Evolutionary conservation across 2,797 vertebrate genomes (phyloP).

Genomic region (Karalla daura): DNA sequence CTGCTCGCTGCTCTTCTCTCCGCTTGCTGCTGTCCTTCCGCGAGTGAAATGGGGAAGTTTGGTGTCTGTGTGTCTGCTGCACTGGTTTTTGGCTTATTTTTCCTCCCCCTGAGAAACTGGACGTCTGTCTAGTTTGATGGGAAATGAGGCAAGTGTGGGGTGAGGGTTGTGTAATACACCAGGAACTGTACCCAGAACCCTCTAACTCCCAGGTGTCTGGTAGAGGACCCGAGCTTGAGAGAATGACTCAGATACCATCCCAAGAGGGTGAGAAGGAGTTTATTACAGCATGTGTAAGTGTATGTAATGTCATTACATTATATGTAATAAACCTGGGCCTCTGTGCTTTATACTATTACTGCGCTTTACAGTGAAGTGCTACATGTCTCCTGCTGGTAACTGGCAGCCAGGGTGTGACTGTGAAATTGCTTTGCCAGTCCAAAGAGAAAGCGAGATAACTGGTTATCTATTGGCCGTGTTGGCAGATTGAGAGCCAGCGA

Average conservation of each 20-base stretch:
- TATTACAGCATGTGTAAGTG: too few relatives aligned
- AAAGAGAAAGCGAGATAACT: constrained; percentile 12
- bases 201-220: too few relatives aligned
- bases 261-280: too few relatives aligned
- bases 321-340: too few relatives aligned
- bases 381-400: constrained; percentile 54
- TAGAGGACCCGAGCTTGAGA: too few relatives aligned
- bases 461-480: not conserved
- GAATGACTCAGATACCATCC: too few relatives aligned
- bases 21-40: not conserved
- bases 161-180: constrained; percentile 28
- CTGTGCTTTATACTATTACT: constrained; percentile 43
- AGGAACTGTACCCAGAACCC: too few relatives aligned
- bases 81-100: not conserved
- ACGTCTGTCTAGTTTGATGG: constrained; percentile 27
- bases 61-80: not conserved
- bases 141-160: constrained; percentile 38
- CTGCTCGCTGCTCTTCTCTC: constrained; percentile 6
- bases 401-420: constrained; percentile 27
- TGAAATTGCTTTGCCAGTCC: constrained; percentile 24
- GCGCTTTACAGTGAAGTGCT: constrained; percentile 53
- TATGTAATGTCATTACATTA: too few relatives aligned
- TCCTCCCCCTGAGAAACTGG: constrained; percentile 20
- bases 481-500: not conserved
- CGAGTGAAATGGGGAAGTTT: constrained; percentile 26